Conservation (phyloP, 1,140 invertebrate genomes). For the Pemphigus obesinymphae region DNA sequence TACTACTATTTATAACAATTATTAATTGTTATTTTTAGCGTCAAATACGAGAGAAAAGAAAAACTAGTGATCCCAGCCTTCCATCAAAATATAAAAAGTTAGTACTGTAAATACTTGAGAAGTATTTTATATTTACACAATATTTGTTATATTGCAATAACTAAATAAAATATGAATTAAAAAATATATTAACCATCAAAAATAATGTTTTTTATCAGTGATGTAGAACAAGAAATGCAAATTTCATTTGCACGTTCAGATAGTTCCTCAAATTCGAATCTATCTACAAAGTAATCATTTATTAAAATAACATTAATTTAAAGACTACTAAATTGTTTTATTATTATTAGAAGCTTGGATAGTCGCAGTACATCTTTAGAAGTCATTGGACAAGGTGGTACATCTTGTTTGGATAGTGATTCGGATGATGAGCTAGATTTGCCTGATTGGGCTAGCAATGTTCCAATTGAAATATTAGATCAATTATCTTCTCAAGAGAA, state of each 20-base stretch:
- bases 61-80: conserved; percentile 69
- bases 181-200: background rate
- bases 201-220: conserved; percentile 50
- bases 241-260: conserved; percentile 54
- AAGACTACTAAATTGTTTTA: background rate
- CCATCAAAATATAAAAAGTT: conserved; percentile 49
- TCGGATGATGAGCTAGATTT: conserved; percentile 74
- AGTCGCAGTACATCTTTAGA: conserved; percentile 60
- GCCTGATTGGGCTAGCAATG: conserved; percentile 73
- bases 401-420: conserved; percentile 64
- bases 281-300: conserved; percentile 55
- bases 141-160: no score
- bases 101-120: background rate
- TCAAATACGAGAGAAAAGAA: conserved; percentile 63
- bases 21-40: conserved; percentile 55
- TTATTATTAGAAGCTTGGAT: conserved; percentile 53
- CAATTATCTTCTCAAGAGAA: conserved; percentile 70
- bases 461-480: conserved; percentile 72
- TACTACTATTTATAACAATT: background rate
- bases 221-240: conserved; percentile 53
- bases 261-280: conserved; percentile 59
- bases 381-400: conserved; percentile 49
- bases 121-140: background rate
- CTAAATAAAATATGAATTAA: no score
- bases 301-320: background rate